A percentile compares a stretch with the other conserved stretches of the same genome.
phyloP scores from a whole-genome alignment of 92 coral and sea anemone genomes.

The Epizoanthus illoricatus region DNA sequence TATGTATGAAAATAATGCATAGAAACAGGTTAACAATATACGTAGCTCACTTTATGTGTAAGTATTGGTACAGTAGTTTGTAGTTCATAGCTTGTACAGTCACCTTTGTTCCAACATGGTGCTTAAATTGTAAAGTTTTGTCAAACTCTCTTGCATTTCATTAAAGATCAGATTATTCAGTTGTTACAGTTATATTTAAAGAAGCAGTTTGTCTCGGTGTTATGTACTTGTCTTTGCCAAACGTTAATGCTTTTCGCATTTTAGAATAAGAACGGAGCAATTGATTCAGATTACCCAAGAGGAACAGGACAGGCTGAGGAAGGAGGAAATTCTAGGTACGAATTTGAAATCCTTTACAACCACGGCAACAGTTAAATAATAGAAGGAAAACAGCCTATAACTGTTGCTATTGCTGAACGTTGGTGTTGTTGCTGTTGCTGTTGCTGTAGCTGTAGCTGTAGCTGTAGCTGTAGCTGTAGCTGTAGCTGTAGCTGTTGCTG shows the following conservation, averaged over 20 bases:
- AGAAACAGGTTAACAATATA: too few species aligned
- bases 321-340: constrained; percentile 86
- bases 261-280: constrained; percentile 79
- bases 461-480: neutral
- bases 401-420: neutral
- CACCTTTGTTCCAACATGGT: too few species aligned
- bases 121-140: neutral
- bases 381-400: neutral
- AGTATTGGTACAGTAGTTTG: neutral
- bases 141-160: neutral
- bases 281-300: constrained; percentile 80
- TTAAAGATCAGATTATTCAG: neutral
- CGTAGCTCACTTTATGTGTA: neutral
- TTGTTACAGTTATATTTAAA: neutral
- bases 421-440: neutral
- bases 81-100: too few species aligned
- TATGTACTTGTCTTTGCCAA: neutral
- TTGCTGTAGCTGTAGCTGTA: neutral
- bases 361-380: too few species aligned
- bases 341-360: too few species aligned
- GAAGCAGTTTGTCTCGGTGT: neutral
- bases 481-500: neutral
- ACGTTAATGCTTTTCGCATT: neutral
- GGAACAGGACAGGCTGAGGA: constrained; percentile 77
- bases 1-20: too few species aligned